phyloP scores from a whole-genome alignment of 2,113 vertebrate genomes.

The Peromyscus maniculatus region DNA sequence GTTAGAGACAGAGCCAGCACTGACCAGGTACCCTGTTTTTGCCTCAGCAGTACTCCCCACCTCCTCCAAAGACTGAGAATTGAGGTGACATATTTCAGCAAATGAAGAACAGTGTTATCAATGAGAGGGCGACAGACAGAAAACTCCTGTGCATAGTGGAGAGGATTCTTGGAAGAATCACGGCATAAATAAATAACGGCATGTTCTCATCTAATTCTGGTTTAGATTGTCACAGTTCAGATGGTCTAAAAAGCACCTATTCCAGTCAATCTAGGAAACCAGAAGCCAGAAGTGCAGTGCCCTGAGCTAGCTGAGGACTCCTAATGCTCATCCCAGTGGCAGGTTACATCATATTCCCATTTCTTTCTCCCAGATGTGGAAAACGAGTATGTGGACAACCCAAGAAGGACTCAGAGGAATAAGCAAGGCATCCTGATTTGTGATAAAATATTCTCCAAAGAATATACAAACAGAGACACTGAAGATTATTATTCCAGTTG shows the following conservation, averaged over 20 bases:
- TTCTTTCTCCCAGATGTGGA: slow-evolving; percentile 62
- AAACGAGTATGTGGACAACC: slow-evolving; percentile 49
- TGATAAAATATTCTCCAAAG: slow-evolving; percentile 84
- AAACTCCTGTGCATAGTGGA: slow-evolving; percentile 77
- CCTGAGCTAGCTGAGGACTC: not conserved
- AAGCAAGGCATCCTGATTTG: slow-evolving; percentile 60
- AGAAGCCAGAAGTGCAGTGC: not conserved
- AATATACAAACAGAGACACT: slow-evolving; percentile 76
- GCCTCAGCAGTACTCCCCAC: slow-evolving; percentile 50
- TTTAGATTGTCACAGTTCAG: slow-evolving; percentile 33
- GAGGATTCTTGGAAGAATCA: slow-evolving; percentile 76
- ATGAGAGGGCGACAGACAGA: slow-evolving; percentile 73
- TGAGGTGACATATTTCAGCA: slow-evolving; percentile 75
- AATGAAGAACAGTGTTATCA: slow-evolving; percentile 79
- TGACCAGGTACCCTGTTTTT: slow-evolving; percentile 62
- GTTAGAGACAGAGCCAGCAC: slow-evolving; percentile 44
- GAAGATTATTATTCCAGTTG: slow-evolving; percentile 81
- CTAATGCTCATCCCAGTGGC: not conserved
- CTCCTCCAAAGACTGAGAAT: not conserved
- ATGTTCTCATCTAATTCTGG: slow-evolving; percentile 80
- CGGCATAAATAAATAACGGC: slow-evolving; percentile 73
- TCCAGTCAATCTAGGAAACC: slow-evolving; percentile 12
- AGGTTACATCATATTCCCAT: not conserved
- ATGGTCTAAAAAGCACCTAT: not conserved
- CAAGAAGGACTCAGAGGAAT: slow-evolving; percentile 62